These are phyloP conservation scores for Lepidocyrtinus sp. DNA, from an alignment of 2,888 invertebrate species.

Conservation along the genomic window DNA sequence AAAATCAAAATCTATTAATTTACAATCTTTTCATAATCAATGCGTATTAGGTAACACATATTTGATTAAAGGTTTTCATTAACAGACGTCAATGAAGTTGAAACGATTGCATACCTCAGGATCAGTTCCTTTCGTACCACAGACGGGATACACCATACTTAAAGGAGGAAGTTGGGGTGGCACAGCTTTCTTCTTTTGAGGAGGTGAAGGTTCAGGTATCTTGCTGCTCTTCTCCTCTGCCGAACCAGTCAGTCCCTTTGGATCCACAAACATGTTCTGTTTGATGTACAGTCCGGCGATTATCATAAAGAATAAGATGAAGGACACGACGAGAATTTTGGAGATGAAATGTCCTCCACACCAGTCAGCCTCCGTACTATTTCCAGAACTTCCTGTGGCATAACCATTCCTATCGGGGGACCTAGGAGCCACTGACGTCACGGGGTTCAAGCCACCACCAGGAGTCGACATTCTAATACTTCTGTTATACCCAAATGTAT, in stretches of 20 bases:
- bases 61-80: background rate
- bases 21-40: background rate
- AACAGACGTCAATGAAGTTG: no score
- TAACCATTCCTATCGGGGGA: conserved; percentile 45
- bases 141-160: conserved; percentile 59
- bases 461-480: conserved; percentile 34
- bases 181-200: conserved; percentile 27
- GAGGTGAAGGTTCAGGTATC: no score
- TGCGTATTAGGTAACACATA: background rate
- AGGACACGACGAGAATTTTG: conserved; percentile 46
- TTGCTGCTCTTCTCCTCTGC: background rate
- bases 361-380: conserved; percentile 32
- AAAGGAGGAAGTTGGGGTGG: conserved; percentile 4
- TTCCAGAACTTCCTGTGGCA: conserved; percentile 7
- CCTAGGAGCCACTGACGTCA: conserved; percentile 43
- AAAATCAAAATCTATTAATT: background rate
- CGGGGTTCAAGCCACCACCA: conserved; percentile 28
- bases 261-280: conserved; percentile 28
- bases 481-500: conserved; percentile 44
- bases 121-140: conserved; percentile 61
- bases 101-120: conserved; percentile 42
- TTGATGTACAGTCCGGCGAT: conserved; percentile 43
- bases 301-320: conserved; percentile 40
- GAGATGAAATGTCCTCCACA: conserved; percentile 47
- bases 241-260: conserved; percentile 22